A percentile compares a stretch with the other conserved stretches of the same genome.
Conservation (phyloP, 2,113 vertebrate genomes). For the Leptosomus discolor region DNA sequence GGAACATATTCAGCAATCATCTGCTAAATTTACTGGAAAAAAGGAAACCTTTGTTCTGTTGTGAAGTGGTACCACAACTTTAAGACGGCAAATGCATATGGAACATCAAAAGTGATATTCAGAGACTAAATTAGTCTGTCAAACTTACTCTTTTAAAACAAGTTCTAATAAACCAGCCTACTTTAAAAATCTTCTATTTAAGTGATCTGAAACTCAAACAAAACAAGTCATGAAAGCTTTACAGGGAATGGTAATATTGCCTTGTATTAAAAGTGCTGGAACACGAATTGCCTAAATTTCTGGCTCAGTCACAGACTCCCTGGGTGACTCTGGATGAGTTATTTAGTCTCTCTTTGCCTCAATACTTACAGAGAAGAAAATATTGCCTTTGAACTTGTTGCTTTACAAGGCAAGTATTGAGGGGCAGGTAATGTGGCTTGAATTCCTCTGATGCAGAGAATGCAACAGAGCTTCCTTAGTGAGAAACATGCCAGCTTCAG, state of each 20-base stretch:
- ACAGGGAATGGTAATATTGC: neutral
- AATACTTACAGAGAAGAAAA: neutral
- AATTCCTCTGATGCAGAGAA: neutral
- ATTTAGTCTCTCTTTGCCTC: neutral
- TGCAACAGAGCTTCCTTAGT: neutral
- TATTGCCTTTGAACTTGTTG: neutral
- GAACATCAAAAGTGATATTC: neutral
- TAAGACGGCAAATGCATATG: neutral
- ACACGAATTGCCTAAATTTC: neutral
- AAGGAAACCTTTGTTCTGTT: conserved; percentile 2
- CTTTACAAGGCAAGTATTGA: neutral
- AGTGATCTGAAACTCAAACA: neutral
- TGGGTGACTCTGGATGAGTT: neutral
- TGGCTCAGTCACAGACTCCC: neutral
- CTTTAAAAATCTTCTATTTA: neutral
- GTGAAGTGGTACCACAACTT: neutral
- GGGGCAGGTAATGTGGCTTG: neutral
- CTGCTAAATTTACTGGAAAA: conserved; percentile 34
- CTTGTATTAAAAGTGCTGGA: neutral
- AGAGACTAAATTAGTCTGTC: neutral
- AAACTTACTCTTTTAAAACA: neutral
- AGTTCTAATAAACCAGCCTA: neutral
- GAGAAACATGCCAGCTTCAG: neutral
- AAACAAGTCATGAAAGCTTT: neutral
- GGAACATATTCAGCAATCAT: conserved; percentile 1